phyloP scores from a whole-genome alignment of 2,113 vertebrate genomes.

The Hystrix brachyura region DNA sequence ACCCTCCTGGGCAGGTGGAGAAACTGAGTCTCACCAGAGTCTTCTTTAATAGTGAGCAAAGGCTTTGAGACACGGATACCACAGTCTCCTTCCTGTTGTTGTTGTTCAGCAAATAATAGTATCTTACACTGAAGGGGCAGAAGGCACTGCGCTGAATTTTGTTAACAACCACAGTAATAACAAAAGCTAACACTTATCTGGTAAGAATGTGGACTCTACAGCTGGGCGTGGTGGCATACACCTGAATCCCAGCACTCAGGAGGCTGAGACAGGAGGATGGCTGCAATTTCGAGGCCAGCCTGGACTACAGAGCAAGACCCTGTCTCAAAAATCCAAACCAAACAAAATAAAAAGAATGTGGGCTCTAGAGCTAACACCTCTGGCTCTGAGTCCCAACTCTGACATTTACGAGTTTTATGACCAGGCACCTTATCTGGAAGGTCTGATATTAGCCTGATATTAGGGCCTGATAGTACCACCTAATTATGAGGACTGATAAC shows the following conservation, averaged over 20 bases:
- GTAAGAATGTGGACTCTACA: neutral
- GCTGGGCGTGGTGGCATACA: neutral
- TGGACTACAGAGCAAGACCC: neutral
- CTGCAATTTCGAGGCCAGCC: neutral
- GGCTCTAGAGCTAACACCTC: neutral
- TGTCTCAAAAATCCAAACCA: neutral
- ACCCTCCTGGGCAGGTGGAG: neutral
- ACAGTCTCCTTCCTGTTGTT: neutral
- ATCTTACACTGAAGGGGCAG: rapidly evolving
- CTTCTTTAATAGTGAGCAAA: neutral
- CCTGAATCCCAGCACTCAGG: neutral
- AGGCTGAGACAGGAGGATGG: neutral
- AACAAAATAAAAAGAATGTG: neutral
- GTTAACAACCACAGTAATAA: neutral
- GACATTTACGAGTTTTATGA: neutral
- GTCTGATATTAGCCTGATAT: no score
- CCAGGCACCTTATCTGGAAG: neutral
- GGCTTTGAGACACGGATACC: neutral
- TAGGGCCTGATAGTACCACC: no score
- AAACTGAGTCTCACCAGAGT: neutral
- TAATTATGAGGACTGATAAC: neutral
- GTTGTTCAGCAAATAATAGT: neutral
- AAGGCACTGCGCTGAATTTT: neutral
- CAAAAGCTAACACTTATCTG: neutral
- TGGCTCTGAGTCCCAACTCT: neutral